Evolutionary conservation across 2,888 invertebrate genomes (phyloP).

Genomic region (Ophraella communa): DNA sequence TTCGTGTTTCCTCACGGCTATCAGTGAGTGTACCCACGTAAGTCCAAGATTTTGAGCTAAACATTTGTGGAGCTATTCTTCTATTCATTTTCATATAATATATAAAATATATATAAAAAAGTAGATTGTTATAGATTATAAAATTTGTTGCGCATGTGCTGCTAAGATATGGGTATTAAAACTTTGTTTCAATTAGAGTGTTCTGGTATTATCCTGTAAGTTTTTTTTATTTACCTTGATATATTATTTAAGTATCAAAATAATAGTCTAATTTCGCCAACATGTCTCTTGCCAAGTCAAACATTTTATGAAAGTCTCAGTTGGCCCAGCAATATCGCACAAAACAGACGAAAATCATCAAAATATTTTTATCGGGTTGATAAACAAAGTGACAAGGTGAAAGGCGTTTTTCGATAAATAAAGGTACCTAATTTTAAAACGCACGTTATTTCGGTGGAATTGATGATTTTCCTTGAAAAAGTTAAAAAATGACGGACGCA

Average conservation of each 20-base stretch:
- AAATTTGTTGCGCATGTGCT: no score
- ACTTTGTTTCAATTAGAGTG: no score
- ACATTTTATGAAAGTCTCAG: conserved; percentile 50
- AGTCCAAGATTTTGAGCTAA: no score
- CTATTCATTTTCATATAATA: no score
- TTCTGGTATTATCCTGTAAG: no score
- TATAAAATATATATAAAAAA: no score
- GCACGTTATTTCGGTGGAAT: neutral
- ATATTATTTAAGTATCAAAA: conserved; percentile 34
- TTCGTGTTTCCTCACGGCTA: no score
- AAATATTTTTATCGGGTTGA: conserved; percentile 26
- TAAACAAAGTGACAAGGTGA: conserved; percentile 22
- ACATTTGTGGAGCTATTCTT: no score
- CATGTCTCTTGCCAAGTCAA: conserved; percentile 47
- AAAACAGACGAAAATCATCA: conserved; percentile 32
- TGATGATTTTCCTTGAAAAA: conserved; percentile 14
- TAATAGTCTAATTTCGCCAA: conserved; percentile 36
- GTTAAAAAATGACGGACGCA: conserved; percentile 42
- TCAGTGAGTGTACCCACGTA: no score
- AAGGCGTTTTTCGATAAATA: conserved; percentile 29
- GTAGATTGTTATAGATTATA: no score
- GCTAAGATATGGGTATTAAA: no score
- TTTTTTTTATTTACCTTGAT: conserved; percentile 22
- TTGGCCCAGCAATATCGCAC: conserved; percentile 41
- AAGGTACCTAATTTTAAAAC: conserved; percentile 14